Conservation (phyloP, 2,888 invertebrate genomes). For the Parnassius mnemosyne region DNA sequence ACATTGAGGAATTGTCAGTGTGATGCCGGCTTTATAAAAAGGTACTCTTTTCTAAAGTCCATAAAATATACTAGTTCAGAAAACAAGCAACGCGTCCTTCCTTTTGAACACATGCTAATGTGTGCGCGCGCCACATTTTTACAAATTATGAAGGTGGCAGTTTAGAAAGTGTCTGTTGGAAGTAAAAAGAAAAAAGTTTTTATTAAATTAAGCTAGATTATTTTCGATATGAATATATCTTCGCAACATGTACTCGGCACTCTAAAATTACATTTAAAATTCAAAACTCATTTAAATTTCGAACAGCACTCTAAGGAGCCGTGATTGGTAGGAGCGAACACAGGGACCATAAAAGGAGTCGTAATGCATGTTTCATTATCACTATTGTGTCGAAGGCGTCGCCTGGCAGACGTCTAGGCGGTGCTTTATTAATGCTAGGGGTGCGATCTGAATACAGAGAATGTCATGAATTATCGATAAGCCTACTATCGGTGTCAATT, state of each 20-base stretch:
- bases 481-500: slow-evolving; percentile 24
- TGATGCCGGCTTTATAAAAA: too few relatives aligned
- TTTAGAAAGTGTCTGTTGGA: too few relatives aligned
- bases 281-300: slow-evolving; percentile 54
- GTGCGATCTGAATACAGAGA: slow-evolving; percentile 62
- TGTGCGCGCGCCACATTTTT: too few relatives aligned
- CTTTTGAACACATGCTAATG: too few relatives aligned
- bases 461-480: slow-evolving; percentile 61
- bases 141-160: too few relatives aligned
- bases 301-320: slow-evolving; percentile 41
- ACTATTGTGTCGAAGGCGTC: slow-evolving; percentile 41
- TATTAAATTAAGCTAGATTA: neutral
- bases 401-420: slow-evolving; percentile 57
- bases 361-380: slow-evolving; percentile 49
- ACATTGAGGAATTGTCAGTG: too few relatives aligned
- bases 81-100: too few relatives aligned
- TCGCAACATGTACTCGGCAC: slow-evolving; percentile 1
- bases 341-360: slow-evolving; percentile 36
- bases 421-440: slow-evolving; percentile 43
- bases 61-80: too few relatives aligned
- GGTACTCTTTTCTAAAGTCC: too few relatives aligned
- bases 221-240: neutral
- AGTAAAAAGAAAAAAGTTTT: neutral
- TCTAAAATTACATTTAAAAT: slow-evolving; percentile 39
- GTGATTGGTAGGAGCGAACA: slow-evolving; percentile 49